Percentiles rank a stretch among this genome's conserved stretches.
Evolutionary conservation across 1,140 invertebrate species (phyloP).

Genomic region (Drosophila busckii): DNA sequence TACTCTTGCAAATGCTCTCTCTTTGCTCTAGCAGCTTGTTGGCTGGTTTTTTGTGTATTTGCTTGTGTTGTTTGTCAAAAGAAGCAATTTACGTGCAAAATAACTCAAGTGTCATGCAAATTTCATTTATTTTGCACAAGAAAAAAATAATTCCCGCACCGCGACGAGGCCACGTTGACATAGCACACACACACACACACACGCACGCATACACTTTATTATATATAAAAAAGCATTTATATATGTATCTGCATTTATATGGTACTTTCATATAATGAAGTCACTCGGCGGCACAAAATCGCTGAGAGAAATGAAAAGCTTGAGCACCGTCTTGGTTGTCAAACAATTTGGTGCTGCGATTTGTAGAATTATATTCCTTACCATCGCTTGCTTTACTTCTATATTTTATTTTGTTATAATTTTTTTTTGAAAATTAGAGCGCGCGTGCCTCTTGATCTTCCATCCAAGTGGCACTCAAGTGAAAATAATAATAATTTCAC

Average conservation of each 20-base stretch:
- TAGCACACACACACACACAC: conserved; percentile 24
- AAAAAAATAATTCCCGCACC: conserved; percentile 61
- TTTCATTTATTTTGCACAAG: conserved; percentile 77
- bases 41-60: conserved; percentile 60
- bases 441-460: conserved; percentile 60
- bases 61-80: conserved; percentile 77
- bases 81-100: conserved; percentile 79
- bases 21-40: conserved; percentile 17
- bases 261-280: conserved; percentile 68
- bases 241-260: conserved; percentile 37
- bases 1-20: too few relatives aligned
- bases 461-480: conserved; percentile 51
- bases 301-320: conserved; percentile 23
- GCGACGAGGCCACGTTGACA: conserved; percentile 56
- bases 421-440: conserved; percentile 62
- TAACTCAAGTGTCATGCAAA: conserved; percentile 79
- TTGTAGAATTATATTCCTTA: conserved; percentile 47
- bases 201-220: neutral
- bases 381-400: too few relatives aligned
- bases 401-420: conserved; percentile 6
- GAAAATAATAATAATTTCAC: conserved; percentile 50
- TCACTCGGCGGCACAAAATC: conserved; percentile 47
- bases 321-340: conserved; percentile 23
- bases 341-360: conserved; percentile 35
- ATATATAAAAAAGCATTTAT: neutral